Base-by-base conservation (phyloP, 2,113 vertebrate species). In the Mustelus asterias region DNA sequence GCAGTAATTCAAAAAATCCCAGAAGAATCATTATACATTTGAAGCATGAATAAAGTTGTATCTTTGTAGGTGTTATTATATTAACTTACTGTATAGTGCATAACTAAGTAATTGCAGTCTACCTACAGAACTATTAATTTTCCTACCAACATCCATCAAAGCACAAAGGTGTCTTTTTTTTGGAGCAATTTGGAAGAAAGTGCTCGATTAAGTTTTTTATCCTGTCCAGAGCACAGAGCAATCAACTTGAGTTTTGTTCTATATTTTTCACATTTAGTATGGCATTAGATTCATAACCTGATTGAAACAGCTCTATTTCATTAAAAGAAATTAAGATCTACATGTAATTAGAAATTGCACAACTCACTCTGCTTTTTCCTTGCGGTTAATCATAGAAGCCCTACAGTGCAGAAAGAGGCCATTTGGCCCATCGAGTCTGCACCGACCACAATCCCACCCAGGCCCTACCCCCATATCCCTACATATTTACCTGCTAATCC, bases 41-140 rank as follows among this genome's bases (percentile, higher is more conserved):
- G 60, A 65, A 11, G 33, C 60, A 93, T 65, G 33, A 93, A 37
- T 7, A 37, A 33, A 67, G 63, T 65, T 93, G 16, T 29, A 22
- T 65, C 20, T n/a, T 7, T 63, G 13, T 63, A 2, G 58, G 54
- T 92, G 33, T 26, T 60, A n/a, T 92, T 63, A 92, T 3, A 92
- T 63, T 92, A 92, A n/a, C 7, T 92, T n/a, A n/a, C 58, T 93
- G 11, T 90, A 60, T n/a, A 92, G n/a, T 93, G 16, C 20, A 93
- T 60, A 93, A 65, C 18, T 93, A 92, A 92, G 58, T 92, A 92
- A 92, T 92, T 60, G 24, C 88, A 92, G 58, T 63, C 88, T 63
- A n/a, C 54, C 26, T 92, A 14, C 89, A 37, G 60, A 93, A 37
- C 20, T 65, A 93, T 93, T 93, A 60, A 93, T 93, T 93, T 93